Percentiles rank a stretch among this genome's conserved stretches.
Conservation (phyloP, 2,888 invertebrate genomes). For the Chloromyia formosa region DNA sequence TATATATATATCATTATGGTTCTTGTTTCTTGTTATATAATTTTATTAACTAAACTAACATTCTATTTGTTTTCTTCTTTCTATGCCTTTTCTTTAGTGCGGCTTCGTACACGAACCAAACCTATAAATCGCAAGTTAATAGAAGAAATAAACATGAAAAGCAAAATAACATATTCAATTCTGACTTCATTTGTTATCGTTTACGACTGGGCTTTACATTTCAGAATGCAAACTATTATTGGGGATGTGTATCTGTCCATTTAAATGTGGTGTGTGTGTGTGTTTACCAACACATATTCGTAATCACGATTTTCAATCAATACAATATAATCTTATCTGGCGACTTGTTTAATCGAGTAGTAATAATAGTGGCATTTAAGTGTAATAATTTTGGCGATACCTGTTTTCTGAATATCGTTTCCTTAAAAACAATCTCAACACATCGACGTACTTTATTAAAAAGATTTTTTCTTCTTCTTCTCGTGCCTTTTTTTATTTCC, state of each 20-base stretch:
- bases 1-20: slow-evolving; percentile 1
- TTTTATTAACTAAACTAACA: background rate
- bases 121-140: too few species aligned
- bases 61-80: background rate
- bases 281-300: background rate
- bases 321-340: background rate
- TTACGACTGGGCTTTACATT: background rate
- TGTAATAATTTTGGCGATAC: background rate
- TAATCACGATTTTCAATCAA: background rate
- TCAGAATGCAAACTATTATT: background rate
- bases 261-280: background rate
- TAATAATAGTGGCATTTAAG: background rate
- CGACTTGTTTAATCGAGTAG: background rate
- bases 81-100: too few species aligned
- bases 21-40: background rate
- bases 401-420: slow-evolving; percentile 8
- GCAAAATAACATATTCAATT: too few species aligned
- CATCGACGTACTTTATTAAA: slow-evolving; percentile 7
- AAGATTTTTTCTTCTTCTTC: too few species aligned
- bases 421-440: slow-evolving; percentile 15
- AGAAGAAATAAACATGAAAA: too few species aligned
- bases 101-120: too few species aligned
- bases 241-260: background rate
- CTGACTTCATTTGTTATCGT: too few species aligned
- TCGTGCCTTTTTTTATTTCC: background rate